Conservation (phyloP, 2,113 vertebrate genomes). For the Nycticorax nycticorax region DNA sequence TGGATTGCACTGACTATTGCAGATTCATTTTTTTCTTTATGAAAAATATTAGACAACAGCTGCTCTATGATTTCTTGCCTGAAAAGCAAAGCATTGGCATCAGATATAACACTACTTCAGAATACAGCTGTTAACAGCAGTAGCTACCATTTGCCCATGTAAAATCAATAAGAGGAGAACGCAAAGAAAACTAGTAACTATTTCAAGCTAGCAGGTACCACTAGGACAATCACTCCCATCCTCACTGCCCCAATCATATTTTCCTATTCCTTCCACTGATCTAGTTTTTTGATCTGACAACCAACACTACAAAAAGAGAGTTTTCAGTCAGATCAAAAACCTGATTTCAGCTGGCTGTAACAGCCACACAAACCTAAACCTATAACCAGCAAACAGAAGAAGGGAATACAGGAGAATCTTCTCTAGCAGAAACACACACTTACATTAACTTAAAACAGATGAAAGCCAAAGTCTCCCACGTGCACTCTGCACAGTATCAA, state of each 20-base stretch:
- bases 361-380: background rate
- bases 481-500: background rate
- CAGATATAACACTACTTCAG: background rate
- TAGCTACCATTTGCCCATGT: background rate
- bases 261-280: background rate
- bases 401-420: background rate
- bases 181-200: background rate
- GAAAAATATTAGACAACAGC: slow-evolving; percentile 93
- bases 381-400: background rate
- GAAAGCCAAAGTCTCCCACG: background rate
- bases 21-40: slow-evolving; percentile 95
- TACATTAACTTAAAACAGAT: background rate
- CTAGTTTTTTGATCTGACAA: background rate
- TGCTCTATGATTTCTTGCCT: slow-evolving; percentile 98
- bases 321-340: background rate
- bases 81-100: slow-evolving; percentile 35
- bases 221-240: background rate
- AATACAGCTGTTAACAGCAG: background rate
- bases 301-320: background rate
- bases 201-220: background rate
- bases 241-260: background rate
- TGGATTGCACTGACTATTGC: slow-evolving; percentile 98
- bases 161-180: background rate
- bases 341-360: background rate
- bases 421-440: background rate